phyloP scores from a whole-genome alignment of 2,888 invertebrate species.

The Xylota sylvarum region DNA sequence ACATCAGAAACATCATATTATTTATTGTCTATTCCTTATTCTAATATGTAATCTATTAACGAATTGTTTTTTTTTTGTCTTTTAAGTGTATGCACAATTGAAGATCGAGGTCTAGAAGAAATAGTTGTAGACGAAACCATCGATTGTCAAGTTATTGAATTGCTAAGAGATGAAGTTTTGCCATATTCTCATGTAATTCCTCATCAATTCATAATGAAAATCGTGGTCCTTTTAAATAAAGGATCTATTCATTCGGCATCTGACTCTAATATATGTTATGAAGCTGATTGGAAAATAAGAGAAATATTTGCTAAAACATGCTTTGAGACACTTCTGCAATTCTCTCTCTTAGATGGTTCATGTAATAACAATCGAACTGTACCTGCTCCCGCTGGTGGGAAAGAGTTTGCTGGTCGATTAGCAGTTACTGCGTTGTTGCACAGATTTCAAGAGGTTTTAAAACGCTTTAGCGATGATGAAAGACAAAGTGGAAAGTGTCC shows the following conservation, averaged over 20 bases:
- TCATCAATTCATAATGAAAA: constrained; percentile 92
- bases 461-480: constrained; percentile 94
- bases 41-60: background rate
- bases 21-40: too few species aligned
- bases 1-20: background rate
- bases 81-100: constrained; percentile 85
- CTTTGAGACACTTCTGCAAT: constrained; percentile 97
- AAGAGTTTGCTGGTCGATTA: constrained; percentile 89
- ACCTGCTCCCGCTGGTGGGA: constrained; percentile 82
- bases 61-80: constrained; percentile 32
- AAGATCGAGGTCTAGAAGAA: constrained; percentile 87
- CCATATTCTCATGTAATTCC: constrained; percentile 92
- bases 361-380: constrained; percentile 84
- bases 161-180: constrained; percentile 92
- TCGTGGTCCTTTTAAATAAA: constrained; percentile 93
- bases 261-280: constrained; percentile 88
- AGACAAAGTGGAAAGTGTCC: constrained; percentile 94
- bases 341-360: constrained; percentile 93
- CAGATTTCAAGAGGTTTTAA: constrained; percentile 96
- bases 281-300: constrained; percentile 92
- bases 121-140: constrained; percentile 90
- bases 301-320: constrained; percentile 99
- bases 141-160: constrained; percentile 92
- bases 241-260: constrained; percentile 93
- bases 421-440: constrained; percentile 97